Evolutionary conservation across 2,113 vertebrate genomes (phyloP), one percentile per base, ranked within the genome.

Genomic region (Urocolius indicus): DNA sequence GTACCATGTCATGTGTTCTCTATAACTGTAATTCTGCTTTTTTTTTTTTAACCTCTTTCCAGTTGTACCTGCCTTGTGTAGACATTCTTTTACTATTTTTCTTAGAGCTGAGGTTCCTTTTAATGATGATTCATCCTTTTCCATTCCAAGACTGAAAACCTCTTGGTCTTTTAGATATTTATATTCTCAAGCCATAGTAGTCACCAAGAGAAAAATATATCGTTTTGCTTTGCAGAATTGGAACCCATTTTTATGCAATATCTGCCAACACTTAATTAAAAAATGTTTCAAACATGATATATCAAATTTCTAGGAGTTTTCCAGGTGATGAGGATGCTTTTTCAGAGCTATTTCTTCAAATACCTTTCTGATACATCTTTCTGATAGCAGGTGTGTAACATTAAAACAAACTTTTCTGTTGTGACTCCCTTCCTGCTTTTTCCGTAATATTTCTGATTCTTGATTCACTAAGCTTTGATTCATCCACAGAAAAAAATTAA

Each of bases 201-300:
- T 69, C 38, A 83, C 20, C 23, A 43, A 34, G 51, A 94, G 43
- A 73, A 87, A 95, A 95, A 93, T 22, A 66, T 8, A 45, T 46
- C 79, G 34, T 67, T 89, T 90, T 66, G 13, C 18, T 82, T 74
- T 79, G 36, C 23, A 49, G 74, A 69, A 79, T 93, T 94, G 67
- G 71, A 89, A 65, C 26, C 48, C 15, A 7, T 63, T 96, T 85
- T 89, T 34, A 43, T 71, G 48, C 45, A 85, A 30, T 74, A 67
- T 93, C 78, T 94, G 84, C 78, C 74, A 96, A 80, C 87, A 77
- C 54, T 87, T 89, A 90, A 73, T 83, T 85, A 74, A 77, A 93
- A 93, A 95, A 71, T 95, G 85, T 80, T 95, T 90, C 51, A 51
- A 59, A 71, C 26, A 48, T 77, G 10, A 43, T 87, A 45, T 73